Evolutionary conservation across 2,797 vertebrate genomes (phyloP), one percentile per base, ranked within the genome.

Genomic region (Bradypus variegatus): DNA sequence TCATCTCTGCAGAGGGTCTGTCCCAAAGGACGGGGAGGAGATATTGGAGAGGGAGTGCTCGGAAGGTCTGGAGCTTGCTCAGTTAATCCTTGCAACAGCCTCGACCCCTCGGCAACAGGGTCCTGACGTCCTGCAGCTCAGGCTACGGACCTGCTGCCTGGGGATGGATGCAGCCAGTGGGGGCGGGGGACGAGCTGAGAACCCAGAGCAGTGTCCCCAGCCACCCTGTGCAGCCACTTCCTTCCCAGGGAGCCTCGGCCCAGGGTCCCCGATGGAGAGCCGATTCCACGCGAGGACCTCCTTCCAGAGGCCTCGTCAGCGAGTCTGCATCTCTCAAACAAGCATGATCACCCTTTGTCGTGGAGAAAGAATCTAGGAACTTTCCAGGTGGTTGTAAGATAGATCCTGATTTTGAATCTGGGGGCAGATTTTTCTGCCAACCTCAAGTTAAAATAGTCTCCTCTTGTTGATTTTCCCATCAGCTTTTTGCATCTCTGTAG

Each of bases 321-420:
- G 14, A 21, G 6, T 38, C 3, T 45, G 60, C 86, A 25, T 65
- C 53, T 75, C 25, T 3, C 21, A 73, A 60, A 48, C 48, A 4
- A 53, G 12, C 15, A 0, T 1, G 8, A 2, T 13, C 0, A 3
- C 77, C 36, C 1, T 4, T 25, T 8, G 55, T 67, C 36, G 64
- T 11, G 15, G 19, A 60, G 62, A 64, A 64, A 2, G 67, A 53
- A 16, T 1, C 1, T 3, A n/a, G 91, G 87, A 72, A 18, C 89
- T 82, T 73, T 6, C 91, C 88, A 5, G 36, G 38, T 10, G 38
- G 50, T 50, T 2, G 2, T 12, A 23, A 58, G 38, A 64, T 67
- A 2, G 38, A 23, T 62, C 79, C 62, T 16, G 77, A 72, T 72
- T 75, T 31, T 27, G 25, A 62, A 29, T 6, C 53, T 5, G 55